Evolutionary conservation across 2,797 vertebrate genomes (phyloP).

Genomic region (Paedocypris micromegethes): DNA sequence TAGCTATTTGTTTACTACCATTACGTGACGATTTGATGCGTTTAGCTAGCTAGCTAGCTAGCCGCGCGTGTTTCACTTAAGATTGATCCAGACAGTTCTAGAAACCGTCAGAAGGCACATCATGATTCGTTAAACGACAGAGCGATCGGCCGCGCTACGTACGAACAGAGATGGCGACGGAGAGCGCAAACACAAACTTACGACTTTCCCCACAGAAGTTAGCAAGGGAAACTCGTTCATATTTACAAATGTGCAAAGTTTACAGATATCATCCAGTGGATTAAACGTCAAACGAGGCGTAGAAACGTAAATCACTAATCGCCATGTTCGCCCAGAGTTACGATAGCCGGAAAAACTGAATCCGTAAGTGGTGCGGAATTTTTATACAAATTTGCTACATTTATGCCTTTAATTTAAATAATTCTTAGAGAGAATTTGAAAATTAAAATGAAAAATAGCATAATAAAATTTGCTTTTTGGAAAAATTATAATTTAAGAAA

Average conservation of each 20-base stretch:
- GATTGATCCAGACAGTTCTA: constrained; percentile 32
- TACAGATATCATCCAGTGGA: constrained; percentile 52
- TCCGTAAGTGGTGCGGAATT: neutral
- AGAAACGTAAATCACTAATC: constrained; percentile 11
- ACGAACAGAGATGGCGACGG: constrained; percentile 36
- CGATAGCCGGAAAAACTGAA: neutral
- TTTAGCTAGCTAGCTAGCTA: constrained; percentile 21
- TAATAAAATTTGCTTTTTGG: neutral
- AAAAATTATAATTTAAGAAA: neutral
- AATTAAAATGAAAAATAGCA: neutral
- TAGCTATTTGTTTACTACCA: constrained; percentile 7
- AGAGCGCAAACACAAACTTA: constrained; percentile 22
- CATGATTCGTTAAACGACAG: constrained; percentile 57
- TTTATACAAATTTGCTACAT: neutral
- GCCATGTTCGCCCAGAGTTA: constrained; percentile 29
- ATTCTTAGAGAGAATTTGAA: too few species aligned
- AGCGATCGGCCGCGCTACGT: constrained; percentile 47
- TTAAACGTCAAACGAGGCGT: constrained; percentile 50
- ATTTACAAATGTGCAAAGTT: constrained; percentile 77
- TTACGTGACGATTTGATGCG: constrained; percentile 8
- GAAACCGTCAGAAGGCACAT: constrained; percentile 65
- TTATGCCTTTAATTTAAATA: too few species aligned
- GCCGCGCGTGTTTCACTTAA: neutral
- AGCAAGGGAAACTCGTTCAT: constrained; percentile 52
- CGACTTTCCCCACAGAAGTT: constrained; percentile 26